Conservation (phyloP, 1,140 invertebrate genomes). For the Doryteuthis pealeii region DNA sequence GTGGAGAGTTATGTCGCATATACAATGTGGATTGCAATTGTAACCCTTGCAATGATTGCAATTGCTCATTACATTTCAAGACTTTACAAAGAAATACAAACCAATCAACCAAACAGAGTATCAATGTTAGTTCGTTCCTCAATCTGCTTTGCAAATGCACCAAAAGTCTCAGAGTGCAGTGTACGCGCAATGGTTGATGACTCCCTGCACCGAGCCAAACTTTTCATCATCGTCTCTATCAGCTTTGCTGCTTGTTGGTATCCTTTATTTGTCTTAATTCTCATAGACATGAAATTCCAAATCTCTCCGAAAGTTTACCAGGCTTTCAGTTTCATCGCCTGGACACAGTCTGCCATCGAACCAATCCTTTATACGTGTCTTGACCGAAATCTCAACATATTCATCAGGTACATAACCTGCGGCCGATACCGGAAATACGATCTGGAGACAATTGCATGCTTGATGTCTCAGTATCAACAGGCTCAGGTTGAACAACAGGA, state of each 20-base stretch:
- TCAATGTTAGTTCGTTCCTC: slow-evolving; percentile 55
- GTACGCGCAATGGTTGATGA: slow-evolving; percentile 35
- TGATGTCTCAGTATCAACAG: slow-evolving; percentile 35
- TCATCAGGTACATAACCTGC: slow-evolving; percentile 51
- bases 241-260: slow-evolving; percentile 57
- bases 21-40: slow-evolving; percentile 58
- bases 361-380: slow-evolving; percentile 55
- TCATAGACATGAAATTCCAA: slow-evolving; percentile 53
- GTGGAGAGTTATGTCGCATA: slow-evolving; percentile 57
- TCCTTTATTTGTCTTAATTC: slow-evolving; percentile 54
- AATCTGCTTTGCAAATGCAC: slow-evolving; percentile 47
- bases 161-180: slow-evolving; percentile 35
- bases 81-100: slow-evolving; percentile 55
- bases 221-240: slow-evolving; percentile 50
- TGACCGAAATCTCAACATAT: slow-evolving; percentile 53
- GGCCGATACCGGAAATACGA: slow-evolving; percentile 39
- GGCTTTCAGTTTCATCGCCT: slow-evolving; percentile 57
- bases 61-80: slow-evolving; percentile 51
- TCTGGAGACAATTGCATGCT: slow-evolving; percentile 32
- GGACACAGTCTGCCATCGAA: slow-evolving; percentile 55
- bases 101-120: slow-evolving; percentile 52
- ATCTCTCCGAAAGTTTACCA: slow-evolving; percentile 55
- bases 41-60: slow-evolving; percentile 49
- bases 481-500: slow-evolving; percentile 1
- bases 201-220: slow-evolving; percentile 51